Base-by-base conservation (phyloP, 2,888 invertebrate species). In the Vandiemenella viatica region DNA sequence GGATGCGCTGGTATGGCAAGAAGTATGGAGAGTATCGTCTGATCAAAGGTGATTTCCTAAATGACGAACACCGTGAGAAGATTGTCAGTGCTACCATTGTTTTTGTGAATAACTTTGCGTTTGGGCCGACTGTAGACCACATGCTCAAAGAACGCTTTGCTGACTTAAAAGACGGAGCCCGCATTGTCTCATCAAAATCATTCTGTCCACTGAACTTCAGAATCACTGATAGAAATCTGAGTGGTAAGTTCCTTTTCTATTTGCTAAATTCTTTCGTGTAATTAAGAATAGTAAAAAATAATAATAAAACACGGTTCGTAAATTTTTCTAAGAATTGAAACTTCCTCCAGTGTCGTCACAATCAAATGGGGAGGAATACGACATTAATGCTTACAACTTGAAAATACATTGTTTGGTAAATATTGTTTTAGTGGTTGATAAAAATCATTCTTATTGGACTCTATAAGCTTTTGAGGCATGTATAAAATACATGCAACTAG, bases 71-170 rank as follows among this genome's bases (percentile, higher is more conserved):
- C 67, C 80, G 89, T 57, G 93, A 96, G 65, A 88, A 87, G 67
- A 95, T 98, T 58, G 91, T 89, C 59, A 81, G 84, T 58, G 87
- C 95, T 10, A 85, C 92, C 32, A 85, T 98, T 62, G 92, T 98
- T 53, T 99, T 98, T 72, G 97, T 98, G 37, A 98, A 98, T 72
- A 98, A 98, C 74, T 99, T 93, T 72, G 98, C 97, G 38, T 99
- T 99, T 68, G 95, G 95, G 10, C 95, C 98, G 20, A 83, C 83
- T 56, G 93, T 98, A 21, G 97, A 98, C 71, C 93, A 97, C 68
- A 86, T 91, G 71, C 68, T 97, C 57, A 97, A 97, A 68, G 88
- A 93, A 64, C 76, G 91, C 62, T 97, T 97, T 70, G 92, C 93
- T 22, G 95, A 96, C 69, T 76, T 97, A 61, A 86, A 87, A 61